Evolutionary conservation across 1,140 invertebrate species (phyloP), one percentile per base, ranked within the genome.

Genomic region (Sycophaga agraensis): DNA sequence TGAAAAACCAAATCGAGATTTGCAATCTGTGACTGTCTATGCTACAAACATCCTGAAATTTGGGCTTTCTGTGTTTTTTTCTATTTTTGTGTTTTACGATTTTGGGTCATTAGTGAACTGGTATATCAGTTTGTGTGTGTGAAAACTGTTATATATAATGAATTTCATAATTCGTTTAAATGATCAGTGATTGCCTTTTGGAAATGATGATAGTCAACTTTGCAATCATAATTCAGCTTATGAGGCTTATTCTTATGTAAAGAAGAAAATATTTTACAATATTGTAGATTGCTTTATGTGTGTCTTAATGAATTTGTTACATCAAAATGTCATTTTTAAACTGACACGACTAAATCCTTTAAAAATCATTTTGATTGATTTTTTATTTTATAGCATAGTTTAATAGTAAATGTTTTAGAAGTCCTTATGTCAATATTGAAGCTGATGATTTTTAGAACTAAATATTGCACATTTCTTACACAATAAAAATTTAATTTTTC

Each of bases 281-380:
- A 53, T 39, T 60, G 58, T 53, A 37, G 31, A 61, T 54, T 39
- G 50, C 50, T 54, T 61, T 55, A n/a, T 54, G 21, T 61, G 50
- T 61, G 40, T 45, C 28, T 28, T 43, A 14, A 26, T 54, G 28
- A 50, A 54, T 61, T 54, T 48, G 51, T 34, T 39, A 54, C 21
- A 17, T 19, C 17, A 54, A 35, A 48, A 43, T 55, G 24, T 24
- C 37, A 22, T 54, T 42, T 3, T 14, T 45, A 34, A 45, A 12
- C 50, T 39, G 21, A 46, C 24, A 43, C 39, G 42, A 48, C 24
- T 7, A 39, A 26, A 42, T 50, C 26, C 9, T 6, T 50, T 43
- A 37, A 26, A 46, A 8, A 5, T 24, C 26, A 1, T 57, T 34
- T 34, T 17, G 2, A 14, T 12, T 26, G 2, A 5, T 46, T 28